Evolutionary conservation across 2,888 invertebrate genomes (phyloP).

Genomic region (Euplagia quadripunctaria): DNA sequence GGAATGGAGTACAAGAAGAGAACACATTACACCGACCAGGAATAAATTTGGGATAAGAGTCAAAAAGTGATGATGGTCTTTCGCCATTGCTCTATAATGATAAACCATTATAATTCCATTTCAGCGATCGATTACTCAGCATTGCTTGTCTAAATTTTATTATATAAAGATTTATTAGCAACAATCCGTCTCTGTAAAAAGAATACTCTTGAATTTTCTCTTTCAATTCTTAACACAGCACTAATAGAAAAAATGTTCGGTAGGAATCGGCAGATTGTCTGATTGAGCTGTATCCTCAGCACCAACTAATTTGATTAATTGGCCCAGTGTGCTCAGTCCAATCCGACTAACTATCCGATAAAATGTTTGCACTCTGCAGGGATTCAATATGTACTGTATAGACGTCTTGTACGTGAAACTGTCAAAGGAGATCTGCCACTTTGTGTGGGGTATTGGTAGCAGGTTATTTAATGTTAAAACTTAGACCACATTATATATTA

Average conservation of each 20-base stretch:
- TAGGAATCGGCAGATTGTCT: background rate
- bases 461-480: too few relatives aligned
- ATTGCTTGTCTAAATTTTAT: too few relatives aligned
- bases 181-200: background rate
- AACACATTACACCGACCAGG: too few relatives aligned
- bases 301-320: background rate
- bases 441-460: too few relatives aligned
- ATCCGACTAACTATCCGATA: background rate
- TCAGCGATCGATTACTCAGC: too few relatives aligned
- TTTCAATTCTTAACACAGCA: background rate
- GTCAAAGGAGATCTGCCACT: background rate
- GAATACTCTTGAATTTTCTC: background rate
- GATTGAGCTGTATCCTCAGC: background rate
- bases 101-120: background rate
- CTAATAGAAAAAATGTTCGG: background rate
- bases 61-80: too few relatives aligned
- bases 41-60: too few relatives aligned
- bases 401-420: background rate
- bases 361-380: background rate
- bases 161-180: background rate
- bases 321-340: too few relatives aligned
- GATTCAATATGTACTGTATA: background rate
- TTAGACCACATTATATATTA: too few relatives aligned
- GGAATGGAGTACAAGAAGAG: too few relatives aligned
- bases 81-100: background rate